Evolutionary conservation across 2,113 vertebrate genomes (phyloP), one percentile per base, ranked within the genome.

Genomic region (Mastomys coucha): DNA sequence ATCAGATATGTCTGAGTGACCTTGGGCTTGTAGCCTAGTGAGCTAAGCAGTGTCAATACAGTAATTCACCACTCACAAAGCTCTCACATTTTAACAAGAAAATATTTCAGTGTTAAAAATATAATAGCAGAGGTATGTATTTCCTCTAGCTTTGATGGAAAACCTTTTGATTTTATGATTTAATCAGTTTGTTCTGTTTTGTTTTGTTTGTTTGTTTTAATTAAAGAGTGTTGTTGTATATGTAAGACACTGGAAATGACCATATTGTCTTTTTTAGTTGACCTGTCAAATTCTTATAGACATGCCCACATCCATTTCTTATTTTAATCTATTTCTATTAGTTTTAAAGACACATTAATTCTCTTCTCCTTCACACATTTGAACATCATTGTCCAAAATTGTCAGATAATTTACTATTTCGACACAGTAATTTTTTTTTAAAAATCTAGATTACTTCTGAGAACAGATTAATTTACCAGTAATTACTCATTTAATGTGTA

Each of bases 141-240:
- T 28, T 5, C 89, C 22, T 94, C n/a, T 97, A 89, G 33, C 56
- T 58, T 91, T 76, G 73, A 89, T 95, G 5, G 36, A 70, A 93
- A 89, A 90, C 0, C 45, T 81, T 63, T 63, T 24, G 60, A 7
- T 3, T 75, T 88, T 81, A 80, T 49, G n/a, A 76, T 33, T 85
- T 42, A 95, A 67, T 42, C 26, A 31, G 0, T 33, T 49, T 77
- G 3, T 53, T 53, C 53, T 13, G 45, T 45, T 75, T 42, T 4
- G 3, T 42, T 77, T 10, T 39, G 17, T 49, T 45, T 45, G 24
- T 76, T 76, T 76, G 24, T 28, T 77, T 85, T 20, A 22, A 90
- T 49, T 87, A 45, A 67, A 42, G 4, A 51, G 63, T 51, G 8
- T 45, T 89, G n/a, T 26, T 49, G 26, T 60, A 33, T 39, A 39